Percentiles rank a stretch among this genome's conserved stretches.
phyloP scores from a whole-genome alignment of 1,140 invertebrate genomes.

The Drosophila kikkawai region DNA sequence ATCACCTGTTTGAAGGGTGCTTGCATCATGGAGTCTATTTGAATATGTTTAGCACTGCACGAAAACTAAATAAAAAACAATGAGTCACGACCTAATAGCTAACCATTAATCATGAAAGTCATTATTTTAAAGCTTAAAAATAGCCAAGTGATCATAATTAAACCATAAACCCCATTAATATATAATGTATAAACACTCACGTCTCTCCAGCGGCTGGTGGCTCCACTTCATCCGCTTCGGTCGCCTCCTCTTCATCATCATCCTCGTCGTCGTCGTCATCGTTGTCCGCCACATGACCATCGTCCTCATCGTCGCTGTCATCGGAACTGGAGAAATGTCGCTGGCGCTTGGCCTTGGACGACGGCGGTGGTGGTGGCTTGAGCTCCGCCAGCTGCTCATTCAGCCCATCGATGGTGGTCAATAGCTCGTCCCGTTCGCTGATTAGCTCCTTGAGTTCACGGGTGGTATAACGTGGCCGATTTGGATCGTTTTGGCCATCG shows the following conservation, averaged over 20 bases:
- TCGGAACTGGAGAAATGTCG: slow-evolving; percentile 71
- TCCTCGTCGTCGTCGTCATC: slow-evolving; percentile 63
- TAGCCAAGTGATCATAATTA: neutral
- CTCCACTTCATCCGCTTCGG: slow-evolving; percentile 65
- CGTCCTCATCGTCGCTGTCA: slow-evolving; percentile 74
- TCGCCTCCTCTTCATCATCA: slow-evolving; percentile 62
- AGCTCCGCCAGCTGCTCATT: slow-evolving; percentile 76
- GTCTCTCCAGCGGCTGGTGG: slow-evolving; percentile 56
- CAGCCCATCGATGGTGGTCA: slow-evolving; percentile 79
- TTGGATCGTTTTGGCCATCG: slow-evolving; percentile 91
- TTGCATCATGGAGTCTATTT: slow-evolving; percentile 33
- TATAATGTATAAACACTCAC: slow-evolving; percentile 32
- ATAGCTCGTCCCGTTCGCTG: slow-evolving; percentile 83
- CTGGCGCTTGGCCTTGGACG: slow-evolving; percentile 43
- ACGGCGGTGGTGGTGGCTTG: slow-evolving; percentile 53
- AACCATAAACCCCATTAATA: neutral
- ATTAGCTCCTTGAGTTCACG: slow-evolving; percentile 90
- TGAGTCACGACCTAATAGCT: slow-evolving; percentile 6
- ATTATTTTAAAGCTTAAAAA: neutral
- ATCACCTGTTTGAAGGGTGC: slow-evolving; percentile 4
- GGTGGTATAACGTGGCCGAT: slow-evolving; percentile 95
- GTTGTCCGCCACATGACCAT: slow-evolving; percentile 50
- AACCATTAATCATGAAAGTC: slow-evolving; percentile 1
- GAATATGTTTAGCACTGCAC: slow-evolving; percentile 16
- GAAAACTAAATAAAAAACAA: slow-evolving; percentile 3